Evolutionary conservation across 1,140 invertebrate species (phyloP), one percentile per base, ranked within the genome.

Genomic region (Ctenoplectra terminalis): DNA sequence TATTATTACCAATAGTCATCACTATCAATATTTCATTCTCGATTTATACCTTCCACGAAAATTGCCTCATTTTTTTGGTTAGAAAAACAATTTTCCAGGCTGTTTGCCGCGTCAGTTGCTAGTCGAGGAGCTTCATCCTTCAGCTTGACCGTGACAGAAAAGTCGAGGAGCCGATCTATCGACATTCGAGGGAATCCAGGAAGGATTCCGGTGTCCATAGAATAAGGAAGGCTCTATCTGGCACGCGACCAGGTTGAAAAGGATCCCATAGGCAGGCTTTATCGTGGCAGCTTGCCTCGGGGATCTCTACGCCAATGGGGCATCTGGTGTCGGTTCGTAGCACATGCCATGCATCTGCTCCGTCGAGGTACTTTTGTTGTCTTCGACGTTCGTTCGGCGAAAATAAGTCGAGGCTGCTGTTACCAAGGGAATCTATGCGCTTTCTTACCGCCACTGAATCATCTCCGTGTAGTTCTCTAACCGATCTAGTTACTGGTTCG

Each of bases 331-430:
- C 87, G 90, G 88, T 86, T 88, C 89, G 90, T 90, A 92, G 92
- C 92, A 93, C 92, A 93, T 93, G 92, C 92, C 92, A 90, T 85
- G 85, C 91, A 93, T 93, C 92, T 92, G 92, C 92, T 92, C 87
- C 84, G 75, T 88, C 85, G 82, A 90, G 84, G 86, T 91, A 91
- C 88, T 91, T 92, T 91, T 91, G 92, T 93, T 91, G 91, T 91
- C 89, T 90, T 89, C 87, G 71, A 86, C 85, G 82, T 87, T 88
- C 82, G 85, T 84, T 80, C 87, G 85, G 83, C 88, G 79, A 88
- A 85, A 88, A 88, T 89, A 88, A 85, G 74, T 66, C n/a, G 58
- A 74, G 80, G 81, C 89, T 90, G 90, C 90, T 91, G 91, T 91
- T 89, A 91, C 74, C 79, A 88, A 72, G 87, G 67, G 78, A 80